Evolutionary conservation across 2,888 invertebrate genomes (phyloP).

Genomic region (Agrenia bidenticulata): DNA sequence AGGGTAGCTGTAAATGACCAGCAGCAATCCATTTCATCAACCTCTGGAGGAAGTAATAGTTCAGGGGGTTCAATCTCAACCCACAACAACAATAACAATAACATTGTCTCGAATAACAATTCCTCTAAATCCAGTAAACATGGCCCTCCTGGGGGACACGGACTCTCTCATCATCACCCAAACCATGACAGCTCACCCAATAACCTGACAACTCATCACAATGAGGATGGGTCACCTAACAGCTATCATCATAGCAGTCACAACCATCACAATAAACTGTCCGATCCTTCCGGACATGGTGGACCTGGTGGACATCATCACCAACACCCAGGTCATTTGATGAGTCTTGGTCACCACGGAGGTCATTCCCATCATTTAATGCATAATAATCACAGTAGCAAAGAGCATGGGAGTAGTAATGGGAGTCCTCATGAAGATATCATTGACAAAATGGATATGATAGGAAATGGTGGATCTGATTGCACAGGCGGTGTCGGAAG

Average conservation of each 20-base stretch:
- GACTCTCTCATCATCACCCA: slow-evolving; percentile 48
- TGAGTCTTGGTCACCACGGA: slow-evolving; percentile 33
- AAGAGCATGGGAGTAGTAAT: slow-evolving; percentile 35
- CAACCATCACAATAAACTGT: slow-evolving; percentile 24
- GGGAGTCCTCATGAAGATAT: slow-evolving; percentile 41
- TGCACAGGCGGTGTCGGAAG: slow-evolving; percentile 28
- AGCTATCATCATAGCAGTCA: slow-evolving; percentile 38
- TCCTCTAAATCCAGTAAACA: slow-evolving; percentile 54
- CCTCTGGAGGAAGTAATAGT: slow-evolving; percentile 50
- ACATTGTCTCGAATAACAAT: slow-evolving; percentile 55
- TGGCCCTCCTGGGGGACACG: slow-evolving; percentile 31
- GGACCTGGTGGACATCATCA: slow-evolving; percentile 25
- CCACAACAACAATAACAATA: slow-evolving; percentile 60
- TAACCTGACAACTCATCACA: slow-evolving; percentile 34
- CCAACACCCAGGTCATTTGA: slow-evolving; percentile 22
- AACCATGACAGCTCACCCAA: slow-evolving; percentile 26
- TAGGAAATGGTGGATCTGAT: slow-evolving; percentile 44
- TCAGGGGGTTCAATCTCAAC: slow-evolving; percentile 56
- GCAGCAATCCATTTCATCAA: slow-evolving; percentile 55
- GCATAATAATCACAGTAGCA: slow-evolving; percentile 27
- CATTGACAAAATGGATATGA: slow-evolving; percentile 43
- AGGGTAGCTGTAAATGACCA: slow-evolving; percentile 63
- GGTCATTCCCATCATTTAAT: slow-evolving; percentile 39
- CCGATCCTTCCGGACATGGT: slow-evolving; percentile 3
- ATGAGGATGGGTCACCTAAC: slow-evolving; percentile 19